Conservation (phyloP, 2,113 vertebrate genomes). For the Lepisosteus osseus region DNA sequence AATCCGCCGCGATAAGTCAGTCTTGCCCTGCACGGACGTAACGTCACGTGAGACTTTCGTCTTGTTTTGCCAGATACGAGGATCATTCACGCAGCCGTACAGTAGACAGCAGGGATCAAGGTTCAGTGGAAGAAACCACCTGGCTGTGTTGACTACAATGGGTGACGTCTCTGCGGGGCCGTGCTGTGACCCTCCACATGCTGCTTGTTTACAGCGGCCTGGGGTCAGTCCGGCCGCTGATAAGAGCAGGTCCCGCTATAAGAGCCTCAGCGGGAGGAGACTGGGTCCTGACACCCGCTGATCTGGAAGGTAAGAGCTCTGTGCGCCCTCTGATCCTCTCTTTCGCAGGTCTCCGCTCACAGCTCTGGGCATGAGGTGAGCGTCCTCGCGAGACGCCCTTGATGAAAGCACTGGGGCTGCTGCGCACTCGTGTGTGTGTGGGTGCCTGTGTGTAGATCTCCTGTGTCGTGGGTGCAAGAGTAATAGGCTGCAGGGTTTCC, state of each 20-base stretch:
- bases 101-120: conserved; percentile 9
- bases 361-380: no score
- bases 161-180: background rate
- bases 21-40: conserved; percentile 15
- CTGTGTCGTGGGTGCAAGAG: no score
- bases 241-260: conserved; percentile 65
- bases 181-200: conserved; percentile 70
- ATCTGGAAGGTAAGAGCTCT: conserved; percentile 34
- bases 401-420: no score
- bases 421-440: no score
- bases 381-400: no score
- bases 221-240: conserved; percentile 59
- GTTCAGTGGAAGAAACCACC: conserved; percentile 15
- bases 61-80: no score
- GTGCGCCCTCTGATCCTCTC: background rate
- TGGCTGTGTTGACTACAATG: conserved; percentile 5
- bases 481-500: no score
- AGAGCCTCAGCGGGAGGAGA: conserved; percentile 47
- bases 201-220: conserved; percentile 72
- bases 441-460: no score
- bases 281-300: conserved; percentile 31
- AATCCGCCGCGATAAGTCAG: conserved; percentile 20
- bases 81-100: no score
- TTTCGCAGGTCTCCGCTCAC: background rate
- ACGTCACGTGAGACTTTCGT: conserved; percentile 12